Conservation (phyloP, 1,140 invertebrate genomes). For the Ganaspis sp. region DNA sequence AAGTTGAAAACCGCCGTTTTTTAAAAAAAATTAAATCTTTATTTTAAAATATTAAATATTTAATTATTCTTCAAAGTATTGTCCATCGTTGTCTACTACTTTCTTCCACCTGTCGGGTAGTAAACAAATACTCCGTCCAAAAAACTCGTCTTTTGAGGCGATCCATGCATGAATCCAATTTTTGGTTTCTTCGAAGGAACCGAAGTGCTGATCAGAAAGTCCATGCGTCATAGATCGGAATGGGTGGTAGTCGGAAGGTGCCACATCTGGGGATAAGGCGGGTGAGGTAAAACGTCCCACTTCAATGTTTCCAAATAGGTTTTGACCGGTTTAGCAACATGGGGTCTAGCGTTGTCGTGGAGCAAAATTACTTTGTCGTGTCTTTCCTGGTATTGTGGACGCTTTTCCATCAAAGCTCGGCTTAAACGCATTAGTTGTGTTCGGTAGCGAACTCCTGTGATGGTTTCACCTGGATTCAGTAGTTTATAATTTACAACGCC, state of each 20-base stretch:
- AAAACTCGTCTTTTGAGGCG: slow-evolving; percentile 12
- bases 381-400: slow-evolving; percentile 36
- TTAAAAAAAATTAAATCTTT: too few species aligned
- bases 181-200: slow-evolving; percentile 44
- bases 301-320: slow-evolving; percentile 47
- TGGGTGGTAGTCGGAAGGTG: too few species aligned
- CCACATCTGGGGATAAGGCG: slow-evolving; percentile 43
- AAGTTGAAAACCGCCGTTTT: too few species aligned
- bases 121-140: slow-evolving; percentile 43
- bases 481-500: slow-evolving; percentile 44
- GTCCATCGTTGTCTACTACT: slow-evolving; percentile 40
- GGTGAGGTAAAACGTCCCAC: slow-evolving; percentile 55
- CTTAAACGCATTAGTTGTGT: slow-evolving; percentile 55
- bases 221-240: too few species aligned
- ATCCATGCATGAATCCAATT: too few species aligned
- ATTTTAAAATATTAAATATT: not conserved
- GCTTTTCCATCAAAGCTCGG: slow-evolving; percentile 39
- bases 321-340: slow-evolving; percentile 53
- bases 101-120: slow-evolving; percentile 45
- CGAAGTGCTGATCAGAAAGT: slow-evolving; percentile 37
- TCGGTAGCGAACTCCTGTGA: slow-evolving; percentile 49
- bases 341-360: slow-evolving; percentile 56
- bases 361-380: slow-evolving; percentile 42
- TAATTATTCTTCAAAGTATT: slow-evolving; percentile 48
- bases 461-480: slow-evolving; percentile 51